phyloP scores from a whole-genome alignment of 2,888 invertebrate genomes.

The Leptinotarsa rubiginosa region DNA sequence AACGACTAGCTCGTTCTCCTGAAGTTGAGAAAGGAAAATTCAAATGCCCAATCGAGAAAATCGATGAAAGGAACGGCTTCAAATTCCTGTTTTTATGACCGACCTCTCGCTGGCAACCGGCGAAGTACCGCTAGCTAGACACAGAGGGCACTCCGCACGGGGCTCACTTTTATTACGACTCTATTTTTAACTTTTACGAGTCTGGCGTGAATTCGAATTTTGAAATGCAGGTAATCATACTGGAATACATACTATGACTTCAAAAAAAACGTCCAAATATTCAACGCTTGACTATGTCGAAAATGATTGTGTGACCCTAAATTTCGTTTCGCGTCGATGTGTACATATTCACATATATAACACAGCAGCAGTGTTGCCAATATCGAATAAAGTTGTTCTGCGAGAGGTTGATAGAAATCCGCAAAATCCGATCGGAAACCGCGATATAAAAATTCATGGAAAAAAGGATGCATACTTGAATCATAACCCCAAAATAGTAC shows the following conservation, averaged over 20 bases:
- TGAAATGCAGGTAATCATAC: neutral
- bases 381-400: too few relatives aligned
- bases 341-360: neutral
- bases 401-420: too few relatives aligned
- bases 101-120: slow-evolving; percentile 26
- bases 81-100: slow-evolving; percentile 47
- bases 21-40: neutral
- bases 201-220: neutral
- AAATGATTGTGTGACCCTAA: neutral
- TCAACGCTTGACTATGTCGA: neutral
- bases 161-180: slow-evolving; percentile 16
- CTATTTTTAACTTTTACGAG: slow-evolving; percentile 35
- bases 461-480: too few relatives aligned
- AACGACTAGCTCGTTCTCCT: neutral
- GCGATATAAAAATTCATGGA: too few relatives aligned
- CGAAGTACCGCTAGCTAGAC: slow-evolving; percentile 44
- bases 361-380: neutral
- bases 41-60: slow-evolving; percentile 12
- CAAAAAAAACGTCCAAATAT: neutral
- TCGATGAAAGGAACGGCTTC: slow-evolving; percentile 24
- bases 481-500: too few relatives aligned
- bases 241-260: neutral
- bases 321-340: neutral
- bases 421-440: too few relatives aligned
- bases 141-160: slow-evolving; percentile 54